Conservation (phyloP, 1,140 invertebrate species). For the Riptortus pedestris region DNA sequence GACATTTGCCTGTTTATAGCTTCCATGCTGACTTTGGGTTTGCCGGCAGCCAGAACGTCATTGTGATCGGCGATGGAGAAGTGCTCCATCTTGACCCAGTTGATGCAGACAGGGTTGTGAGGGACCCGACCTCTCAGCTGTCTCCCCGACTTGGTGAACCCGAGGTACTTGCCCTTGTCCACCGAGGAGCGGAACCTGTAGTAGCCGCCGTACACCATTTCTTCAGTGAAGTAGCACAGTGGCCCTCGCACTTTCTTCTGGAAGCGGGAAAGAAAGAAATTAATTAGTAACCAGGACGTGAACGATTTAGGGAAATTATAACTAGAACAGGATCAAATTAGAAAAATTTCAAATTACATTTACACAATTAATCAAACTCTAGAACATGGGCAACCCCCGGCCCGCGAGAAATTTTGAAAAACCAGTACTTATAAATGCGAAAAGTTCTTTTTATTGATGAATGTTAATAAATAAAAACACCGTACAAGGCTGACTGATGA, state of each 20-base stretch:
- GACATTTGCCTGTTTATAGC: constrained; percentile 32
- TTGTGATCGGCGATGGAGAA: constrained; percentile 44
- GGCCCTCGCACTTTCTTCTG: constrained; percentile 38
- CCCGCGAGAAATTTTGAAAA: too few relatives aligned
- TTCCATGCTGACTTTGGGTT: constrained; percentile 28
- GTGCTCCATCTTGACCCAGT: constrained; percentile 38
- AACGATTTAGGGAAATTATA: too few relatives aligned
- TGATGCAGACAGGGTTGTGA: constrained; percentile 35
- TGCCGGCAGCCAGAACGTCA: constrained; percentile 36
- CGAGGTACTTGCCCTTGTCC: constrained; percentile 39
- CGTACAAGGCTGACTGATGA: too few relatives aligned
- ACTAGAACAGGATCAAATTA: too few relatives aligned
- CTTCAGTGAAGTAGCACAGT: constrained; percentile 45
- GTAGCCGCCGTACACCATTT: constrained; percentile 40
- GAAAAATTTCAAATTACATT: too few relatives aligned
- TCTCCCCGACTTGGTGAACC: constrained; percentile 42
- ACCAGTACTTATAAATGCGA: too few relatives aligned
- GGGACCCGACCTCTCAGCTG: constrained; percentile 35
- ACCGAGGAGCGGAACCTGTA: constrained; percentile 42
- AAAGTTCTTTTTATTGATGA: too few relatives aligned
- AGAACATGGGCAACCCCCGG: too few relatives aligned
- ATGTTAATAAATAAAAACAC: too few relatives aligned
- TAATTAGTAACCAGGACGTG: neutral
- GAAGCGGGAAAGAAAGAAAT: constrained; percentile 12
- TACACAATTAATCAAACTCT: too few relatives aligned